Evolutionary conservation across 2,113 vertebrate species (phyloP), one percentile per base, ranked within the genome.

Genomic region (Cyprinodon variegatus): DNA sequence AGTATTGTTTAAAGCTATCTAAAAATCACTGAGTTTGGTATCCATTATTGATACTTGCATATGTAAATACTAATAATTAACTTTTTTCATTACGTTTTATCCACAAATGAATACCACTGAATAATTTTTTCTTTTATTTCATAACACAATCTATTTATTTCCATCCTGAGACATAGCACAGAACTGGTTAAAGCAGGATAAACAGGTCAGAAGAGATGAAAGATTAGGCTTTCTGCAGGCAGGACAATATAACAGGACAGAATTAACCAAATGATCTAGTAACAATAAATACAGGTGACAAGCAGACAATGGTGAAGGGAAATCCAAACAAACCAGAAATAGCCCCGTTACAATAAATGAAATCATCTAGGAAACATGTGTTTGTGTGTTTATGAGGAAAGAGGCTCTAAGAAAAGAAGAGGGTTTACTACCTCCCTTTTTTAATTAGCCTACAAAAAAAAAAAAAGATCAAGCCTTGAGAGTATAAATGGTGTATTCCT

Each of bases 301-400:
- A 29, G 40, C 50, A 74, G 74, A 86, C 86, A 90, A 83, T 86
- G 69, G 68, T 3, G 4, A 81, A 12, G 66, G 50, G 78, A 85
- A 90, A 82, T 78, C 61, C 77, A 79, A 81, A 83, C 63, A 65
- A 80, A 77, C 80, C 3, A 6, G 36, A 86, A 92, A 85, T 87
- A 90, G 76, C 74, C 36, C 29, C 15, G 36, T 83, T 74, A 65
- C 79, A 81, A 81, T 81, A 84, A 77, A 82, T 89, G 59, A 88
- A 86, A 84, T 91, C 84, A 87, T 82, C 50, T 57, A 39, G 81
- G 86, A 87, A 79, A 36, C 6, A 57, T 67, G 40, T 45, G 45
- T 13, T 4, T 41, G 41, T 10, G 43, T 10, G 43, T 53, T 20
- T 57, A 65, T 68, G 39, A 68, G 43, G 68, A 48, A 72, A 69